Base-by-base conservation (phyloP, 2,888 invertebrate genomes). In the Phaonia tiefii region DNA sequence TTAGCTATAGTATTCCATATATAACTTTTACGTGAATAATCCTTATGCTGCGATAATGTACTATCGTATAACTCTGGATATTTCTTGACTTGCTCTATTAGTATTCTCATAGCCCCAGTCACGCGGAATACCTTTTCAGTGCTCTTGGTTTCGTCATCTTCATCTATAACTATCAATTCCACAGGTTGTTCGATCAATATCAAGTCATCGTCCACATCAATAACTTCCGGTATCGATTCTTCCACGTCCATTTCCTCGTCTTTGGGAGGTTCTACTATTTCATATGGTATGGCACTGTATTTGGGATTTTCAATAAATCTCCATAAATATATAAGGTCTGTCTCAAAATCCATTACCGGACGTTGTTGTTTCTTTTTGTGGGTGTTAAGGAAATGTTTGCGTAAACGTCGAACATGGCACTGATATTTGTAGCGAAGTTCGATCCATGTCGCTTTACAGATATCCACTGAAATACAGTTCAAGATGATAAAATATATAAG, bases 1-100 rank as follows among this genome's bases (percentile, higher is more conserved):
- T 84, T 86, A 0, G 88, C 83, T 13, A 89, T 87, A 49, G 86
- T 84, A 26, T 86, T 83, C 89, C 89, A 89, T 69, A 89, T 86
- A 22, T 84, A 74, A 1, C 89, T 88, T n/a, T 86, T 88, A 20
- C 87, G 84, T 0, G 83, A 79, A 58, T 86, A 83, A 65, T 89
- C 86, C 0, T 70, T 58, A 54, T 83, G 87, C 26, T 77, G 51
- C 0, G 42, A 31, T 74, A 85, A 75, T 1, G 26, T 11, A 0
- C 72, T 8, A 60, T 89, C 85, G 37, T 88, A 89, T 0, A 89
- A 75, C 58, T 89, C 88, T 0, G 87, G 85, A 75, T 89, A 89
- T 0, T 65, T 75, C 2, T 83, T 63, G 1, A 90, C 83, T 0
- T 85, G 83, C 11, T 84, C 84, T 0, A 89, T 81, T 0, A 89